These are phyloP conservation scores for Polypedilum pembai DNA, from an alignment of 1,140 invertebrate species.

Conservation along the genomic window DNA sequence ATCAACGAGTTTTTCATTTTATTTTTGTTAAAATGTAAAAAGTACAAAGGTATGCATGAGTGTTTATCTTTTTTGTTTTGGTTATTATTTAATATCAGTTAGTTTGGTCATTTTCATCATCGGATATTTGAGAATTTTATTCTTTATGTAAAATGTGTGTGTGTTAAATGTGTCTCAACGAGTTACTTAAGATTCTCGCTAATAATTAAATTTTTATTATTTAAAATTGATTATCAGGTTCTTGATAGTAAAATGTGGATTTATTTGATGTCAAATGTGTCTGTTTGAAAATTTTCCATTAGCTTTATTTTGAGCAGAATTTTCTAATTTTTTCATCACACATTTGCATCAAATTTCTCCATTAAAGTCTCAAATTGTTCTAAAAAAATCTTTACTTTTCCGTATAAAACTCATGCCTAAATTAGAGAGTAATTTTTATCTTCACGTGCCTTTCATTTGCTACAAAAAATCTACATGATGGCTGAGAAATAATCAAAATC, in stretches of 20 bases:
- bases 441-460: background rate
- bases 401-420: background rate
- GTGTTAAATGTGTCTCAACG: background rate
- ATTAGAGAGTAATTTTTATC: background rate
- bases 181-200: background rate
- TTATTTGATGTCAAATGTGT: background rate
- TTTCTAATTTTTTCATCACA: background rate
- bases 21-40: conserved; percentile 20
- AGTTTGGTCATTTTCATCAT: background rate
- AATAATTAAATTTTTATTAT: background rate
- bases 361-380: conserved; percentile 1
- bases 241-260: background rate
- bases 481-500: background rate
- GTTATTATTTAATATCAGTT: too few relatives aligned
- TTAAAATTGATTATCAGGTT: conserved; percentile 19
- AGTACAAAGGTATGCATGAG: conserved; percentile 5
- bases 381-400: background rate
- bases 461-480: background rate
- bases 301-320: background rate
- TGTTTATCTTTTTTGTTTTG: too few relatives aligned
- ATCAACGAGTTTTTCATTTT: background rate
- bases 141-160: background rate
- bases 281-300: background rate
- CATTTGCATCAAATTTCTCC: background rate
- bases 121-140: background rate